Conservation (phyloP, 1,140 invertebrate genomes). For the Uloborus diversus region DNA sequence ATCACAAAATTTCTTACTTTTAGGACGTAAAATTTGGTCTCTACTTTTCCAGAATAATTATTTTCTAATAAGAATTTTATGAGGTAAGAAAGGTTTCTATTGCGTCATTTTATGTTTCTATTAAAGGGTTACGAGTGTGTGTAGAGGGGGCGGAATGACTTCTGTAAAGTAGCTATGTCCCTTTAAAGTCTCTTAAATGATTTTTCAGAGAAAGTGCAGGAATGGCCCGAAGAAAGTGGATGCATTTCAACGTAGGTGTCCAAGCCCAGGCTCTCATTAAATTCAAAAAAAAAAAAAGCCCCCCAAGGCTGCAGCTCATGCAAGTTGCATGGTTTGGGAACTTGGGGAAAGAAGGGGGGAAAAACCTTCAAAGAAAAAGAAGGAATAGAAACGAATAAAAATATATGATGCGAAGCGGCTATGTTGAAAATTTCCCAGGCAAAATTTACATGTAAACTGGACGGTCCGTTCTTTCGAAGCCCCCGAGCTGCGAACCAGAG, state of each 20-base stretch:
- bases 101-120: too few species aligned
- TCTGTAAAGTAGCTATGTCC: too few species aligned
- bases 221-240: too few species aligned
- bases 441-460: constrained; percentile 57
- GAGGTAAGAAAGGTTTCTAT: too few species aligned
- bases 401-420: constrained; percentile 13
- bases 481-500: constrained; percentile 25
- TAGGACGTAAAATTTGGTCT: too few species aligned
- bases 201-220: background rate
- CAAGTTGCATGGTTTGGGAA: constrained; percentile 46
- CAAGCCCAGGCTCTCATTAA: constrained; percentile 33
- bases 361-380: too few species aligned
- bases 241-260: constrained; percentile 13
- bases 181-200: constrained; percentile 18
- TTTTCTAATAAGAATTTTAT: too few species aligned
- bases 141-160: too few species aligned
- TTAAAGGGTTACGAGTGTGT: too few species aligned
- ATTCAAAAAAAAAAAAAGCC: constrained; percentile 41
- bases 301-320: constrained; percentile 41
- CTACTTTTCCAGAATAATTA: too few species aligned
- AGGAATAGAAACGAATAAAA: constrained; percentile 2
- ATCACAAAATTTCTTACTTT: too few species aligned
- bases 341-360: background rate
- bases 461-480: constrained; percentile 22
- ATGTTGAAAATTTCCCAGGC: constrained; percentile 46